phyloP scores from a whole-genome alignment of 2,797 vertebrate genomes.

The Anisognathus igniventris region DNA sequence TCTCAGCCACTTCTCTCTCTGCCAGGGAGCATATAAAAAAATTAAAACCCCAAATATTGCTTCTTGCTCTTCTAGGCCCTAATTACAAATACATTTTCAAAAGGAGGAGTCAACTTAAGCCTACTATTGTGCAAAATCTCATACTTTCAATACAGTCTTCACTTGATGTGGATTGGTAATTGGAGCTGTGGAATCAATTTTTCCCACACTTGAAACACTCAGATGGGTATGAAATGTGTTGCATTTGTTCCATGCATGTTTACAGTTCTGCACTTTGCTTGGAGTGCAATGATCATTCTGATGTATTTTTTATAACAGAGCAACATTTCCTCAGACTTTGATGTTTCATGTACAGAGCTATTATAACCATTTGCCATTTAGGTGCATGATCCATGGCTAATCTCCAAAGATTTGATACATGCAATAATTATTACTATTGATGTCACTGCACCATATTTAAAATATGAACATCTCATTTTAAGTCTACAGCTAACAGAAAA shows the following conservation, averaged over 20 bases:
- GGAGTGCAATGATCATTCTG: conserved; percentile 44
- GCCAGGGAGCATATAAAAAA: conserved; percentile 35
- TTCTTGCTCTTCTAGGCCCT: conserved; percentile 7
- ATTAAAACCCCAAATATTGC: conserved; percentile 8
- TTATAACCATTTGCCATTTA: conserved; percentile 44
- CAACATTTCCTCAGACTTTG: conserved; percentile 44
- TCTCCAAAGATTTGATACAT: conserved; percentile 35
- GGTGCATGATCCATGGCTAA: conserved; percentile 31
- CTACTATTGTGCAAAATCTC: conserved; percentile 37
- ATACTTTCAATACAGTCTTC: neutral
- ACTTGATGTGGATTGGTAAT: conserved; percentile 21
- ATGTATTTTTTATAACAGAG: conserved; percentile 66
- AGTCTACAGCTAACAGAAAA: neutral
- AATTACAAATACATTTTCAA: conserved; percentile 46
- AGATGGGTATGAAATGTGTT: conserved; percentile 9
- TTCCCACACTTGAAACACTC: neutral
- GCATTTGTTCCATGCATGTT: conserved; percentile 22
- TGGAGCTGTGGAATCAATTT: conserved; percentile 27
- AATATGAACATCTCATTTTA: neutral
- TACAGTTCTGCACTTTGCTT: neutral
- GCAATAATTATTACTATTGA: conserved; percentile 56
- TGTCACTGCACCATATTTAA: conserved; percentile 42
- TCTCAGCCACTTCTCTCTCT: conserved; percentile 9
- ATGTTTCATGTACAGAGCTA: conserved; percentile 45
- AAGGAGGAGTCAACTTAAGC: conserved; percentile 41